phyloP scores from a whole-genome alignment of 2,888 invertebrate species.

The Silvanus unidentatus region DNA sequence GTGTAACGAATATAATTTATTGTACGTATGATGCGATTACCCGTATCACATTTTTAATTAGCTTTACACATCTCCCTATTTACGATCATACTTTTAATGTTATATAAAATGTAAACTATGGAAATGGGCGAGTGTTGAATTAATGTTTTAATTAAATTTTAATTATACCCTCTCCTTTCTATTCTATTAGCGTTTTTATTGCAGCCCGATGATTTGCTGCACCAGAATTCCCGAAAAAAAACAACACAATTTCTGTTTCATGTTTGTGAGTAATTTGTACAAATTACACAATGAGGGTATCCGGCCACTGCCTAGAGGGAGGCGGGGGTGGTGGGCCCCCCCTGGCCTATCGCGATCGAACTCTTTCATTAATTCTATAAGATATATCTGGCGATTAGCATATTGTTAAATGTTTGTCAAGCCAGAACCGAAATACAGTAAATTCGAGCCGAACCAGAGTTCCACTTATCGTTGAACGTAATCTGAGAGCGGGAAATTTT shows the following conservation, averaged over 20 bases:
- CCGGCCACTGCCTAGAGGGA: not conserved
- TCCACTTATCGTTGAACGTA: constrained; percentile 35
- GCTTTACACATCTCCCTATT: too few relatives aligned
- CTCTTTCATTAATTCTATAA: constrained; percentile 38
- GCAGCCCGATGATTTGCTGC: too few relatives aligned
- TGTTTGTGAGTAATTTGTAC: not conserved
- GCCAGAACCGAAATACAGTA: constrained; percentile 29
- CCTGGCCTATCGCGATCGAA: constrained; percentile 29
- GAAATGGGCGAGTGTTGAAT: too few relatives aligned
- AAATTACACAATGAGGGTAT: not conserved
- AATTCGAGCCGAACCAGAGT: constrained; percentile 29
- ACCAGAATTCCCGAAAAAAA: too few relatives aligned
- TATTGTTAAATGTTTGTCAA: constrained; percentile 37
- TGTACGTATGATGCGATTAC: too few relatives aligned
- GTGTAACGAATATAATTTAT: too few relatives aligned
- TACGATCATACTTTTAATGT: too few relatives aligned
- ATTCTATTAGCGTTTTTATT: too few relatives aligned
- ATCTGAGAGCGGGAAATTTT: constrained; percentile 33
- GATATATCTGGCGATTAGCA: constrained; percentile 38
- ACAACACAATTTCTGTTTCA: not conserved
- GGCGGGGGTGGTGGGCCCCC: constrained; percentile 1
- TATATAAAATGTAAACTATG: too few relatives aligned
- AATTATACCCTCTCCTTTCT: too few relatives aligned
- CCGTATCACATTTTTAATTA: too few relatives aligned
- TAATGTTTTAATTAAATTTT: too few relatives aligned